These are phyloP conservation scores for Perodicticus potto DNA, from an alignment of 2,797 vertebrate species.

Conservation along the genomic window DNA sequence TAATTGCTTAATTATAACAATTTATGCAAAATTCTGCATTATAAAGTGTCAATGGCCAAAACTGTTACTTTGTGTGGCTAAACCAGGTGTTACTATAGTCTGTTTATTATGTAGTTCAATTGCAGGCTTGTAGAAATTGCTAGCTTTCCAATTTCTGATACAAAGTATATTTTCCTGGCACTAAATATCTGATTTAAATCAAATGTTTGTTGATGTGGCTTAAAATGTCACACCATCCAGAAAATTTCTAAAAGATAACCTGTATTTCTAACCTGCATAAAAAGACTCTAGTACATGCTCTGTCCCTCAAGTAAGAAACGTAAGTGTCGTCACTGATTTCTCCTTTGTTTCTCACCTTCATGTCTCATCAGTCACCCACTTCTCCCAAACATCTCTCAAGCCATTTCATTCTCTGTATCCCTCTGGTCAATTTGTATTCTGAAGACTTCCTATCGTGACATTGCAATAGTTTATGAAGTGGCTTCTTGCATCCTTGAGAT, in stretches of 20 bases:
- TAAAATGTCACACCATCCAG: neutral
- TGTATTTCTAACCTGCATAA: neutral
- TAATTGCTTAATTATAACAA: conserved; percentile 75
- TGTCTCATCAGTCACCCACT: neutral
- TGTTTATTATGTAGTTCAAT: conserved; percentile 37
- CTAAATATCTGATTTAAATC: conserved; percentile 19
- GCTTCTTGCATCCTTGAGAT: neutral
- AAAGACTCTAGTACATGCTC: neutral
- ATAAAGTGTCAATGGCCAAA: conserved; percentile 43
- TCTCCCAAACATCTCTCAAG: neutral
- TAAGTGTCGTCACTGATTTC: neutral
- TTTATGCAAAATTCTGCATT: conserved; percentile 25
- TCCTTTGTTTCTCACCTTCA: neutral
- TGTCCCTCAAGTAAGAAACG: neutral
- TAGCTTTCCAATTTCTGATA: conserved; percentile 30
- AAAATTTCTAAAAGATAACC: neutral
- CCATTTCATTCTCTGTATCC: neutral
- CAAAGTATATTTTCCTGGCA: neutral
- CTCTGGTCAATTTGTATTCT: neutral
- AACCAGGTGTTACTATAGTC: neutral
- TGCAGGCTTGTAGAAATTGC: conserved; percentile 22
- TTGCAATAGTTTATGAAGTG: neutral
- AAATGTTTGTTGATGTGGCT: conserved; percentile 46
- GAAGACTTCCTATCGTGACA: neutral
- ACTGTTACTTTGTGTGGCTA: conserved; percentile 47